A percentile compares a stretch with the other conserved stretches of the same genome.
These are phyloP conservation scores for Rhopalosiphum maidis DNA, from an alignment of 1,140 invertebrate genomes.

Conservation along the genomic window DNA sequence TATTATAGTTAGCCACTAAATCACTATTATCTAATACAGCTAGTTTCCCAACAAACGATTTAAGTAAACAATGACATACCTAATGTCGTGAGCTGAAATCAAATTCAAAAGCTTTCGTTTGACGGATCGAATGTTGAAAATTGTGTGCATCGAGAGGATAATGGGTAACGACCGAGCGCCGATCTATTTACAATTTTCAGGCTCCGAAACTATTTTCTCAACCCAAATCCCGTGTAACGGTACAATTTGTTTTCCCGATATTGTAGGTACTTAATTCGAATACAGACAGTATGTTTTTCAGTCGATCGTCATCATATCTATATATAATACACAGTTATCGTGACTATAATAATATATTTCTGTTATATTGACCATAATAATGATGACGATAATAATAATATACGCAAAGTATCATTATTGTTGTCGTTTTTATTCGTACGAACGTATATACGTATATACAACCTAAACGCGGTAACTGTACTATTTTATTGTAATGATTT, in stretches of 20 bases:
- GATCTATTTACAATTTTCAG: background rate
- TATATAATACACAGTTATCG: background rate
- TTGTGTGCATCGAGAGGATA: background rate
- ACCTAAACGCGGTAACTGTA: background rate
- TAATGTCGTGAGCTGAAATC: background rate
- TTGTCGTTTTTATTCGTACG: background rate
- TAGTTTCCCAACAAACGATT: background rate
- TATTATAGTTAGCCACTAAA: background rate
- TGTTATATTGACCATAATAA: background rate
- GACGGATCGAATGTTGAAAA: background rate
- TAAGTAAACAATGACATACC: background rate
- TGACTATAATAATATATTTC: background rate
- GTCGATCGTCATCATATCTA: background rate
- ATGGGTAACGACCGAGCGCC: background rate
- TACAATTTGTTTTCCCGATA: background rate
- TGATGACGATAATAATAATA: background rate
- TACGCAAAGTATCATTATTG: background rate
- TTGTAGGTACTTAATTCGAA: background rate
- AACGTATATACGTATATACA: background rate
- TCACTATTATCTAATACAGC: too few relatives aligned
- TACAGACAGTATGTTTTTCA: conserved; percentile 10
- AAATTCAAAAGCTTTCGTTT: background rate
- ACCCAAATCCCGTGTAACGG: background rate
- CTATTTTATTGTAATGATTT: conserved; percentile 2
- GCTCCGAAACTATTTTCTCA: background rate